Evolutionary conservation across 53 echinoderm and acorn worm genomes (phyloP).

Genomic region (Stichopus horrens): DNA sequence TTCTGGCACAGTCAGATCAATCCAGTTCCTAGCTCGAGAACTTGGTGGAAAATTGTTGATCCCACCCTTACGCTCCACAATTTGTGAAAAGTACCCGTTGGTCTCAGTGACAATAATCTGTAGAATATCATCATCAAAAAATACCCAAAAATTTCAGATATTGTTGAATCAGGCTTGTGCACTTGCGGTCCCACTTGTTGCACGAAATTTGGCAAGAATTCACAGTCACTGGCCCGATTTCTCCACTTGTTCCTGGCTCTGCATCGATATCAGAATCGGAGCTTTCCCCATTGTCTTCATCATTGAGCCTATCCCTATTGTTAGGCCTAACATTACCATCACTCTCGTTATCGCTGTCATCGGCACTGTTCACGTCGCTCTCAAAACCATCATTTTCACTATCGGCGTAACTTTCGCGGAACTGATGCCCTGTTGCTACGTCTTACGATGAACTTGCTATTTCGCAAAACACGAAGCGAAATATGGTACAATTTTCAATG

Average conservation of each 20-base stretch:
- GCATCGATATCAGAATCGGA: constrained; percentile 1
- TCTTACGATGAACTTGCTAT: too few relatives aligned
- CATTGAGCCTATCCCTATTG: neutral
- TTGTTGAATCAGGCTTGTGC: neutral
- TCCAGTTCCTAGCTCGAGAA: neutral
- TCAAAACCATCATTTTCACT: constrained; percentile 12
- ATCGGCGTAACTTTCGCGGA: too few relatives aligned
- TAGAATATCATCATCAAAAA: neutral
- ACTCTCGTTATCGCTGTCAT: neutral
- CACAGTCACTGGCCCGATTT: neutral
- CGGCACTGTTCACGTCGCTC: constrained; percentile 16
- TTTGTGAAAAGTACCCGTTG: neutral
- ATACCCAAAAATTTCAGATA: constrained; percentile 19
- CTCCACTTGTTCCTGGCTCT: neutral
- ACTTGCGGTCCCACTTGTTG: neutral
- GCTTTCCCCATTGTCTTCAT: constrained; percentile 1
- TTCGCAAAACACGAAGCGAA: too few relatives aligned
- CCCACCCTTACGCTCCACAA: neutral
- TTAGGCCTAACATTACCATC: neutral
- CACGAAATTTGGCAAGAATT: neutral
- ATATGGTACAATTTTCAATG: too few relatives aligned
- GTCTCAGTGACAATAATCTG: constrained; percentile 13
- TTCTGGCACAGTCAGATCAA: neutral
- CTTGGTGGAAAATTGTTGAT: neutral
- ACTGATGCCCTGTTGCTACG: too few relatives aligned